These are phyloP conservation scores for Lumbricus terrestris DNA, from an alignment of 2,888 invertebrate genomes.

Conservation along the genomic window DNA sequence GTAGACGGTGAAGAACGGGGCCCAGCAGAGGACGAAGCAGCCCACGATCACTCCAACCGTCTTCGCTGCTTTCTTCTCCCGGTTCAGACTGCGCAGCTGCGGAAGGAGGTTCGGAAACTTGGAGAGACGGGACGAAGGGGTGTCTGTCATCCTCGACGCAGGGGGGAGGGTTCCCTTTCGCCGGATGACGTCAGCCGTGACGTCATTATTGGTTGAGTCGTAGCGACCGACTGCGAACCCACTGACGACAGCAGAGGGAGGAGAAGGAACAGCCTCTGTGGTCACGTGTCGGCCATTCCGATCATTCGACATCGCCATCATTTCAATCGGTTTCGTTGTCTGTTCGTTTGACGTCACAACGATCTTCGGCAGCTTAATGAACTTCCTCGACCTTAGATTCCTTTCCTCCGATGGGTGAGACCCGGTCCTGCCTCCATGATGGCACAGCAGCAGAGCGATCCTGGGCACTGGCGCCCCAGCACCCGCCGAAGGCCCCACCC, in stretches of 20 bases:
- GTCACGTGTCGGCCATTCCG: neutral
- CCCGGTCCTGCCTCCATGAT: neutral
- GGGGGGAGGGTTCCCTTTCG: neutral
- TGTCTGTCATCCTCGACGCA: neutral
- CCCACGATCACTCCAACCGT: constrained; percentile 95
- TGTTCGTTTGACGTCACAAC: constrained; percentile 17
- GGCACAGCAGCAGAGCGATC: neutral
- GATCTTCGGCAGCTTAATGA: constrained; percentile 15
- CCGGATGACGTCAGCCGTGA: neutral
- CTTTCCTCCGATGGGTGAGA: neutral
- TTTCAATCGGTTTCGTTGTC: neutral
- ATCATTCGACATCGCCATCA: neutral
- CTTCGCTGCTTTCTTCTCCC: constrained; percentile 96
- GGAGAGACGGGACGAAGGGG: neutral
- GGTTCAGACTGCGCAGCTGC: constrained; percentile 75
- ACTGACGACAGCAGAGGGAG: no score
- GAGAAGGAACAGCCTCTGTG: neutral
- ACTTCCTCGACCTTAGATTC: neutral
- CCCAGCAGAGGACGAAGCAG: constrained; percentile 93
- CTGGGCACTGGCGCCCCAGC: neutral
- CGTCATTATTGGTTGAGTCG: neutral
- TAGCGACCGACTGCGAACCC: neutral
- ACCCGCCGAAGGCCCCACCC: neutral
- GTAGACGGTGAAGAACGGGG: constrained; percentile 94
- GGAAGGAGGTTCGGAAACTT: constrained; percentile 59